A percentile compares a stretch with the other conserved stretches of the same genome.
Evolutionary conservation across 2,888 invertebrate genomes (phyloP).

Genomic region (Drosophila melanocephala): DNA sequence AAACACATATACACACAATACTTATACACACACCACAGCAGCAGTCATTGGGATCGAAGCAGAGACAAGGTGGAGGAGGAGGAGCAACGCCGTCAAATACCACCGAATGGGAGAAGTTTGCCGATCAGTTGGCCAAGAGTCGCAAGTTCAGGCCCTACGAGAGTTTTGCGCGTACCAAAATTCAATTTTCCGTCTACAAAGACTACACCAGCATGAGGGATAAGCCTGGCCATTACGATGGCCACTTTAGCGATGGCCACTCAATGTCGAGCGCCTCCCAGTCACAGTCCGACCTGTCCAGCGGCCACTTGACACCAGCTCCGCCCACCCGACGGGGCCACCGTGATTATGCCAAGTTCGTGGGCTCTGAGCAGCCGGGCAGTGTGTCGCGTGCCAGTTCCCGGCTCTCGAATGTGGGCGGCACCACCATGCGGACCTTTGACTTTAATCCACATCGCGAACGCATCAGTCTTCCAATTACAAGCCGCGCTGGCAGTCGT

Average conservation of each 20-base stretch:
- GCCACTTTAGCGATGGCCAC: slow-evolving; percentile 68
- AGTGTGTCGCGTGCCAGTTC: slow-evolving; percentile 71
- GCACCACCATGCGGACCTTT: slow-evolving; percentile 61
- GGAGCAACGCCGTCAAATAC: slow-evolving; percentile 64
- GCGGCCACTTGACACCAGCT: slow-evolving; percentile 68
- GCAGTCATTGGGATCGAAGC: slow-evolving; percentile 34
- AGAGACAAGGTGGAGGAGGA: slow-evolving; percentile 26
- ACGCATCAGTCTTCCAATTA: slow-evolving; percentile 60
- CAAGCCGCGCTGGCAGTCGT: slow-evolving; percentile 35
- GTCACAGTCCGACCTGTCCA: slow-evolving; percentile 71
- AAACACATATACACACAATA: slow-evolving; percentile 17
- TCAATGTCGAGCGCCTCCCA: slow-evolving; percentile 68
- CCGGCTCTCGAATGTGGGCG: slow-evolving; percentile 60
- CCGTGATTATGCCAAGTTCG: slow-evolving; percentile 73
- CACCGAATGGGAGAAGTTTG: slow-evolving; percentile 84
- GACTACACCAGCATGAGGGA: slow-evolving; percentile 68
- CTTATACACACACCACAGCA: slow-evolving; percentile 34
- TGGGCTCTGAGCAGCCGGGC: slow-evolving; percentile 62
- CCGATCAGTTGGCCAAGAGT: slow-evolving; percentile 80
- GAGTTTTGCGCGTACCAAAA: slow-evolving; percentile 67
- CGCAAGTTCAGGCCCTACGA: slow-evolving; percentile 82
- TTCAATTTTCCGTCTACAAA: slow-evolving; percentile 70
- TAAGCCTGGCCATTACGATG: slow-evolving; percentile 67
- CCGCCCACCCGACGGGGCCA: slow-evolving; percentile 52
- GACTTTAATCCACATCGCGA: slow-evolving; percentile 78